phyloP scores from a whole-genome alignment of 2,113 vertebrate genomes.

The Labeo rohita region DNA sequence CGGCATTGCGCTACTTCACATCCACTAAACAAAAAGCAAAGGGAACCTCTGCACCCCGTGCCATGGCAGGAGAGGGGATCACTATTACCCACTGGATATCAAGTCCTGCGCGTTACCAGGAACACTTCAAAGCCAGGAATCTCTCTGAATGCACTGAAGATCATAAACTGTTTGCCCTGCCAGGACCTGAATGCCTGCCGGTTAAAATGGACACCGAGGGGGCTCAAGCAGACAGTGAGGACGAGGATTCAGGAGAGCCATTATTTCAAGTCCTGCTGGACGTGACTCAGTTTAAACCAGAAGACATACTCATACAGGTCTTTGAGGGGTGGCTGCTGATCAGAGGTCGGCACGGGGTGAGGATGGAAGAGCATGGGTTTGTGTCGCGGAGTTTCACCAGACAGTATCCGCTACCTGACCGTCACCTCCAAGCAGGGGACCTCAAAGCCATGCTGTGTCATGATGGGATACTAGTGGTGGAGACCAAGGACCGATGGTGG shows the following conservation, averaged over 20 bases:
- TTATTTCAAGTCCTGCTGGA: conserved; percentile 80
- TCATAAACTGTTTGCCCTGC: conserved; percentile 80
- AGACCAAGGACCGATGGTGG: conserved; percentile 70
- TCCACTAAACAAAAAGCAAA: conserved; percentile 2
- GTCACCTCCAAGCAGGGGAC: conserved; percentile 72
- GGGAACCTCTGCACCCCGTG: neutral
- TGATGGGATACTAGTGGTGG: conserved; percentile 84
- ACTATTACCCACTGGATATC: conserved; percentile 78
- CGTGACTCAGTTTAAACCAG: conserved; percentile 82
- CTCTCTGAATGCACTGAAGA: conserved; percentile 74
- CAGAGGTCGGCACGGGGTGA: conserved; percentile 76
- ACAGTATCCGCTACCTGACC: conserved; percentile 78
- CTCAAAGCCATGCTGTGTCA: conserved; percentile 80
- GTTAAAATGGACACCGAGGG: conserved; percentile 27
- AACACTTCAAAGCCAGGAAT: conserved; percentile 69
- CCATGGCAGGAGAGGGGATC: conserved; percentile 77
- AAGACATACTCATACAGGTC: conserved; percentile 87
- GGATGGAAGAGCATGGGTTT: conserved; percentile 85
- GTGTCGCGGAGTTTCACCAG: conserved; percentile 81
- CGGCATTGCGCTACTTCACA: neutral
- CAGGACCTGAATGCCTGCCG: conserved; percentile 69
- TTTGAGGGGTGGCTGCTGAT: conserved; percentile 86
- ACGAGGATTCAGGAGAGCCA: conserved; percentile 41
- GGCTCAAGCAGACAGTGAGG: neutral
- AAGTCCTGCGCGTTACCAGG: conserved; percentile 78